Percentiles rank a stretch among this genome's conserved stretches.
Conservation (phyloP, 1,140 invertebrate genomes). For the Mamestra configurata region DNA sequence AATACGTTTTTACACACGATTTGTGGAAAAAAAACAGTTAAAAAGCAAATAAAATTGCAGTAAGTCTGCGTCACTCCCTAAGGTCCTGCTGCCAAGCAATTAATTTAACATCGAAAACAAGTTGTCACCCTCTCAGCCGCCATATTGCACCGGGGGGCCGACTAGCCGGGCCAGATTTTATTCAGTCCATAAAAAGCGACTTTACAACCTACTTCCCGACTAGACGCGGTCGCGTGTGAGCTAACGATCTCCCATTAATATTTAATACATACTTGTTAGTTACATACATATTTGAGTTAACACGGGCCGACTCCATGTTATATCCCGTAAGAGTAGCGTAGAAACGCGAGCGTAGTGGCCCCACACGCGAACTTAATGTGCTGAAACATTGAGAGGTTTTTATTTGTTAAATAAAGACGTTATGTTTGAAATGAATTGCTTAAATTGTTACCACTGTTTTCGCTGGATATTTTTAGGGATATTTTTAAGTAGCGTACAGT, state of each 20-base stretch:
- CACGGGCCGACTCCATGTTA: conserved; percentile 38
- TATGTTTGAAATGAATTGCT: conserved; percentile 1
- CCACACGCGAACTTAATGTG: conserved; percentile 64
- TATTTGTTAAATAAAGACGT: conserved; percentile 44
- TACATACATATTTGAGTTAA: conserved; percentile 65
- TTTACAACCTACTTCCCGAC: conserved; percentile 71
- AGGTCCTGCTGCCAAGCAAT: conserved; percentile 1
- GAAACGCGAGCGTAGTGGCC: conserved; percentile 26
- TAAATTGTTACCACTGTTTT: conserved; percentile 11
- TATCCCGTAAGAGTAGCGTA: conserved; percentile 26
- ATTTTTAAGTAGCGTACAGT: background rate
- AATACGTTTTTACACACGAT: background rate
- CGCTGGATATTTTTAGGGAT: background rate
- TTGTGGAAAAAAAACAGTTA: background rate
- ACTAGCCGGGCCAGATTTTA: conserved; percentile 49
- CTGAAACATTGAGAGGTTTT: conserved; percentile 56
- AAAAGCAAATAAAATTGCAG: background rate
- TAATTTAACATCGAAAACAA: conserved; percentile 47
- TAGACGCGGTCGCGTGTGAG: conserved; percentile 73
- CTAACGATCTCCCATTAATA: conserved; percentile 75
- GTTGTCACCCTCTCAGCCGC: conserved; percentile 23
- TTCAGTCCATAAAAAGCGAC: conserved; percentile 66
- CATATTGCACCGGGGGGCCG: conserved; percentile 45
- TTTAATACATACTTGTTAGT: conserved; percentile 63
- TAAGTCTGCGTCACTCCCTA: background rate